Conservation (phyloP, 2,113 vertebrate species). For the Mustelus asterias region DNA sequence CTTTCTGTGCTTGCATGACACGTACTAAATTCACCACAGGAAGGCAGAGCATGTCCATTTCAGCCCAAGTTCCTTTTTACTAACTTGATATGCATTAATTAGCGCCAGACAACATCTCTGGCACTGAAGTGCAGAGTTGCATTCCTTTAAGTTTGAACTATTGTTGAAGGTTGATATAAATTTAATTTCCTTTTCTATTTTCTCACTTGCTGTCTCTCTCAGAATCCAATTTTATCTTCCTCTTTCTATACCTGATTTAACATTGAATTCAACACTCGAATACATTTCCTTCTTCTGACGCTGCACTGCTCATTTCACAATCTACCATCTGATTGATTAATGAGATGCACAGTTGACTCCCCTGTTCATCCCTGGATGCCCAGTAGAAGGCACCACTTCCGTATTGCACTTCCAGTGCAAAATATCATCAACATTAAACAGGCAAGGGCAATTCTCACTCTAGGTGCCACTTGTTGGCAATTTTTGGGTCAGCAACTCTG, state of each 20-base stretch:
- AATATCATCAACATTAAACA: not conserved
- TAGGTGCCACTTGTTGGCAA: not conserved
- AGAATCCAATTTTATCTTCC: not conserved
- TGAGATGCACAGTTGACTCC: not conserved
- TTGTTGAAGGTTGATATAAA: not conserved
- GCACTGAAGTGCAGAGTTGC: not conserved
- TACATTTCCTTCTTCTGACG: no score
- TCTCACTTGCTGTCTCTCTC: not conserved
- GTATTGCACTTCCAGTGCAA: not conserved
- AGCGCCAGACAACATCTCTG: not conserved
- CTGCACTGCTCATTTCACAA: not conserved
- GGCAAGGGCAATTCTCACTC: not conserved
- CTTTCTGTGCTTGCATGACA: not conserved
- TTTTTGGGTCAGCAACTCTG: not conserved
- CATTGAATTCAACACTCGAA: not conserved
- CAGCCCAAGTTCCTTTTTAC: not conserved
- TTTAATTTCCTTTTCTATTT: not conserved
- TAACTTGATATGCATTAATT: not conserved
- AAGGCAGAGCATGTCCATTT: not conserved
- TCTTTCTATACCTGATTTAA: not conserved
- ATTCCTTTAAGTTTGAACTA: not conserved
- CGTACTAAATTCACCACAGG: not conserved
- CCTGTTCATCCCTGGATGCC: not conserved
- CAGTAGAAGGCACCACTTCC: not conserved
- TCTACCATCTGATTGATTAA: not conserved